Evolutionary conservation across 2,797 vertebrate species (phyloP).

Genomic region (Liparis tanakae): DNA sequence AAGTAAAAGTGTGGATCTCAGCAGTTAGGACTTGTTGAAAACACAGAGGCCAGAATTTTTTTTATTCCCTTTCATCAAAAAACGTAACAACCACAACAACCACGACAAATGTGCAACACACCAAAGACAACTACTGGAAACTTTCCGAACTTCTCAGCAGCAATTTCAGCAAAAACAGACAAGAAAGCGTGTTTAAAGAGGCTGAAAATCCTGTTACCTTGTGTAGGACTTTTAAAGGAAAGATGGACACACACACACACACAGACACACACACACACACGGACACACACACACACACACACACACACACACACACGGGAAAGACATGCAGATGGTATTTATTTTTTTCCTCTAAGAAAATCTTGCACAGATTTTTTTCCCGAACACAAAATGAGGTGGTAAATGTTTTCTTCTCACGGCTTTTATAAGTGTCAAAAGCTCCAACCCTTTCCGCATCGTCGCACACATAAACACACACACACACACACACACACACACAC

Average conservation of each 20-base stretch:
- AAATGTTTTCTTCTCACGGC: background rate
- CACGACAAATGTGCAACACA: slow-evolving; percentile 32
- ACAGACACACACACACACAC: background rate
- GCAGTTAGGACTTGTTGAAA: slow-evolving; percentile 61
- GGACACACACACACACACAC: background rate
- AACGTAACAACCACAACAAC: slow-evolving; percentile 36
- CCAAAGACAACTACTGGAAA: slow-evolving; percentile 33
- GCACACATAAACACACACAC: background rate
- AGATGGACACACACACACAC: background rate
- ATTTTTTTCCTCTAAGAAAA: background rate
- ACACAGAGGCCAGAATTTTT: slow-evolving; percentile 32
- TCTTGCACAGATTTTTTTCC: background rate
- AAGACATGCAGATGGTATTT: background rate
- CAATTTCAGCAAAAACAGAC: slow-evolving; percentile 9
- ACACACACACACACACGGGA: background rate
- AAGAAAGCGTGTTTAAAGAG: slow-evolving; percentile 5
- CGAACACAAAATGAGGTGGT: background rate
- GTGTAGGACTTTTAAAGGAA: slow-evolving; percentile 17
- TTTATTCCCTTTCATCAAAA: slow-evolving; percentile 55
- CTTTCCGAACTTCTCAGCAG: slow-evolving; percentile 46
- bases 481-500: background rate
- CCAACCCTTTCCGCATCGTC: background rate
- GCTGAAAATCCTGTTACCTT: background rate
- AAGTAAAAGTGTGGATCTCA: slow-evolving; percentile 62
- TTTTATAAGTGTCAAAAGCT: background rate